phyloP scores from a whole-genome alignment of 2,113 vertebrate genomes.

The Tilapia sparmanii region DNA sequence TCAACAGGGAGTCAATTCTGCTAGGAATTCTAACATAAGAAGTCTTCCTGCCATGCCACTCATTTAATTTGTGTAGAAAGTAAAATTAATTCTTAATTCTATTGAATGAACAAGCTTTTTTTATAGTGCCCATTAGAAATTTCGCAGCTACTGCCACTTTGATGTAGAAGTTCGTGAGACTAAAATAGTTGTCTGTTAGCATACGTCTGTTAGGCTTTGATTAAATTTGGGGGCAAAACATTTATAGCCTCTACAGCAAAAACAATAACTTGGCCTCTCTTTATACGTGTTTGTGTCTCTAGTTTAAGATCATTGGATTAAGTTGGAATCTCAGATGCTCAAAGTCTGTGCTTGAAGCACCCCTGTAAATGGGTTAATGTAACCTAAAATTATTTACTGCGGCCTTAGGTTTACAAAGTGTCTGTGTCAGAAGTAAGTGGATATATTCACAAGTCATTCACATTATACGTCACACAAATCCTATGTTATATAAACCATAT shows the following conservation, averaged over 20 bases:
- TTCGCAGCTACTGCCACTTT: constrained; percentile 77
- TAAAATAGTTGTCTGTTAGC: constrained; percentile 87
- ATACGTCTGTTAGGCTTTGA: constrained; percentile 88
- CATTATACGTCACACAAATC: not conserved
- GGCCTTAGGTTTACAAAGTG: constrained; percentile 81
- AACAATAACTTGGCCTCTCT: constrained; percentile 79
- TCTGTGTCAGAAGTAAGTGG: constrained; percentile 74
- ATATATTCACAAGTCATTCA: not conserved
- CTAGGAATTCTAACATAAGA: not conserved
- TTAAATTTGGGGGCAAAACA: constrained; percentile 91
- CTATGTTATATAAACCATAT: not conserved
- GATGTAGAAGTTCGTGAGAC: constrained; percentile 77
- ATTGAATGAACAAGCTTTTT: constrained; percentile 62
- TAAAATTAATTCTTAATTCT: constrained; percentile 54
- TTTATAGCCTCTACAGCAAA: constrained; percentile 89
- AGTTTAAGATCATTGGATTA: constrained; percentile 93
- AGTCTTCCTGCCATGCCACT: constrained; percentile 1
- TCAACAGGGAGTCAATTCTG: not conserved
- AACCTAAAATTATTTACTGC: constrained; percentile 92
- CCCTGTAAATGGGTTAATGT: constrained; percentile 90
- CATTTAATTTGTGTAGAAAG: constrained; percentile 63
- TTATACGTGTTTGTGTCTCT: constrained; percentile 92
- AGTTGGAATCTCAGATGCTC: constrained; percentile 86
- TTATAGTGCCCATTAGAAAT: not conserved
- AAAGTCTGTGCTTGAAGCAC: constrained; percentile 87